Percentiles rank a stretch among this genome's conserved stretches.
Conservation (phyloP, 1,140 invertebrate species). For the Marisa cornuarietis region DNA sequence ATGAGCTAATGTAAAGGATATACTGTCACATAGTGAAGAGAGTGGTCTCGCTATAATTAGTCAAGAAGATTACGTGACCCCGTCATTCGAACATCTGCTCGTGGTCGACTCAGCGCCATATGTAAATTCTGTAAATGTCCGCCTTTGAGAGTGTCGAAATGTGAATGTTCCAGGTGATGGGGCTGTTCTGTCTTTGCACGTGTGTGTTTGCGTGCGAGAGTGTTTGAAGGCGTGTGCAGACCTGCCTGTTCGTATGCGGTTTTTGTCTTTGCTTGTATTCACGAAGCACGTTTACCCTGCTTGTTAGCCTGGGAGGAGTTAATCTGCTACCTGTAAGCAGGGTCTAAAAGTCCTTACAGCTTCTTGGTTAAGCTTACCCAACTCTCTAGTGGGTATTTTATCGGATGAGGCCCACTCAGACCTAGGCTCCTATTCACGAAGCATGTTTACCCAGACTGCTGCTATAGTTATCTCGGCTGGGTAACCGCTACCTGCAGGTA, state of each 20-base stretch:
- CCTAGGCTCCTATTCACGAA: neutral
- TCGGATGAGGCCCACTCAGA: neutral
- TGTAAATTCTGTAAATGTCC: neutral
- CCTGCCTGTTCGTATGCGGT: neutral
- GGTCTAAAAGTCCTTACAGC: too few relatives aligned
- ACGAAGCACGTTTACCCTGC: neutral
- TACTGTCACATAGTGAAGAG: neutral
- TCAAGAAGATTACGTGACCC: neutral
- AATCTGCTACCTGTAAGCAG: neutral
- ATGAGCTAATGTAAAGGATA: neutral
- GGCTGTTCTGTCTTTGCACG: neutral
- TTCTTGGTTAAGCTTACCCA: neutral
- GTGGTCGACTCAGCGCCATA: neutral
- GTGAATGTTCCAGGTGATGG: neutral
- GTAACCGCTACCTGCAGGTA: too few relatives aligned
- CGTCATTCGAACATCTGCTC: neutral
- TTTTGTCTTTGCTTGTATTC: neutral
- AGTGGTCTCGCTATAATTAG: neutral
- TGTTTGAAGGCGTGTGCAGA: neutral
- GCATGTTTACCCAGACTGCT: too few relatives aligned
- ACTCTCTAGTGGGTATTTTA: neutral
- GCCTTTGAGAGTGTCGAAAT: neutral
- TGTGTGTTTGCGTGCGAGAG: neutral
- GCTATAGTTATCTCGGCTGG: too few relatives aligned
- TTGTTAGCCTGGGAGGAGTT: too few relatives aligned